These are phyloP conservation scores for Chrosomus eos DNA, from an alignment of 2,797 vertebrate genomes.

Conservation along the genomic window DNA sequence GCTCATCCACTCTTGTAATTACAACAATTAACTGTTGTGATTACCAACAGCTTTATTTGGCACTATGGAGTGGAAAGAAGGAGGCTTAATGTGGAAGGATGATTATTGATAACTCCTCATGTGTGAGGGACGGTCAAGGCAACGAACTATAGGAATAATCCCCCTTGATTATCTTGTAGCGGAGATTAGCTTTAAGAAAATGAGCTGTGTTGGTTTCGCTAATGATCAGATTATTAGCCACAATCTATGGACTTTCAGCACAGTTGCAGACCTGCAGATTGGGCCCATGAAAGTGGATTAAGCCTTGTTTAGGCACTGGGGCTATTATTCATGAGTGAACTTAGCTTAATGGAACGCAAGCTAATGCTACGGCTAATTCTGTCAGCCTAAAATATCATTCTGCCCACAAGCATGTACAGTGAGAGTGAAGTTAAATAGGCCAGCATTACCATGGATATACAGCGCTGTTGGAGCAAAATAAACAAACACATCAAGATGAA, in stretches of 20 bases:
- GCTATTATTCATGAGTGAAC: constrained; percentile 72
- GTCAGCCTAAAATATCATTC: constrained; percentile 62
- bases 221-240: constrained; percentile 75
- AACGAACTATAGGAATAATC: constrained; percentile 46
- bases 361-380: constrained; percentile 65
- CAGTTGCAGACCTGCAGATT: constrained; percentile 66
- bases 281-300: constrained; percentile 73
- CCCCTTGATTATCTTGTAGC: constrained; percentile 38
- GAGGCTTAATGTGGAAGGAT: constrained; percentile 26
- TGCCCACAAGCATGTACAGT: constrained; percentile 52
- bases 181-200: constrained; percentile 65
- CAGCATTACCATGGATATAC: constrained; percentile 49
- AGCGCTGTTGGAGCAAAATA: constrained; percentile 43
- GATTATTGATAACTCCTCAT: constrained; percentile 41
- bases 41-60: constrained; percentile 50
- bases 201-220: constrained; percentile 65
- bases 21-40: constrained; percentile 42
- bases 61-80: constrained; percentile 36
- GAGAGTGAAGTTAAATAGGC: constrained; percentile 53
- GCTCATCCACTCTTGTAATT: constrained; percentile 48
- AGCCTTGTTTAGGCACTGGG: constrained; percentile 68
- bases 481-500: constrained; percentile 53
- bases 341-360: constrained; percentile 66
- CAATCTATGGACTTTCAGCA: constrained; percentile 67
- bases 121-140: constrained; percentile 47